These are phyloP conservation scores for Tanypteryx hageni DNA, from an alignment of 2,888 invertebrate species.

Conservation along the genomic window DNA sequence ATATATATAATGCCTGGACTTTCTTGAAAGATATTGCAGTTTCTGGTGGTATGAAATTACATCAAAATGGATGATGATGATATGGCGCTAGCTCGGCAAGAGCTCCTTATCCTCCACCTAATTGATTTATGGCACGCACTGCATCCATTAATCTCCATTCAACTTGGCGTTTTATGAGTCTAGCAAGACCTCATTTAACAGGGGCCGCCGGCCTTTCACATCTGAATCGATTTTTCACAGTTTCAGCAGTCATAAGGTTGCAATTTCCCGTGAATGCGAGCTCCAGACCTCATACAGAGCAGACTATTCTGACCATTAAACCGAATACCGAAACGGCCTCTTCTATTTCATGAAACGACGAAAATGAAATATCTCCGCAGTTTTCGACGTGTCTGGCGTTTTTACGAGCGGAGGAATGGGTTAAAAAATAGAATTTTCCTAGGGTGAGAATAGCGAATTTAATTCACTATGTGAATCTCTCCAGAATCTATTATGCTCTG, in stretches of 20 bases:
- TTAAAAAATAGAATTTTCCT: no score
- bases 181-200: constrained; percentile 54
- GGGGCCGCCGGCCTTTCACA: not conserved
- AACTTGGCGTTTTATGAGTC: constrained; percentile 32
- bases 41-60: not conserved
- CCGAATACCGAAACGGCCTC: not conserved
- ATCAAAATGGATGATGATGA: not conserved
- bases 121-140: constrained; percentile 19
- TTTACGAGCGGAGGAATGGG: not conserved
- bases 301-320: not conserved
- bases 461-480: no score
- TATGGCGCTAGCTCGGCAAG: not conserved
- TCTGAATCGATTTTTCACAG: constrained; percentile 17
- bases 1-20: no score
- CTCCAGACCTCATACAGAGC: not conserved
- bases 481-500: no score
- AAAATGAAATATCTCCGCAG: not conserved
- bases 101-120: not conserved
- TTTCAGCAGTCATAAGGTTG: not conserved
- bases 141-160: constrained; percentile 40
- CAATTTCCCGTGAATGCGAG: not conserved
- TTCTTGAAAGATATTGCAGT: not conserved
- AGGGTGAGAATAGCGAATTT: no score
- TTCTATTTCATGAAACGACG: not conserved
- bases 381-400: not conserved